Base-by-base conservation (phyloP, 2,888 invertebrate genomes). In the Drosophila testacea region DNA sequence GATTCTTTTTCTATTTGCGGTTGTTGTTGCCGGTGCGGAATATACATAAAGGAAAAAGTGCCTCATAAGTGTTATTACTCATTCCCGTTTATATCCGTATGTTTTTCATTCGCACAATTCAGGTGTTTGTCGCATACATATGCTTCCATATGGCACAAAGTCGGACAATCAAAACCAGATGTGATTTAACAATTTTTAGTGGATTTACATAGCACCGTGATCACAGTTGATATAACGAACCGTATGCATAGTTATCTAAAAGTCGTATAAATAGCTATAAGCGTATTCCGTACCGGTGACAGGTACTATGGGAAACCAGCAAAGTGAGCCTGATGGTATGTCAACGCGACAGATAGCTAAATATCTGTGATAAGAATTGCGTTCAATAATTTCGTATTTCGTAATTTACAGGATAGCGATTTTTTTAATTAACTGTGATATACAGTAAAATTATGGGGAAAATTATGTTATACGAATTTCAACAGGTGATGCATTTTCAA, bases 291-390 rank as follows among this genome's bases (percentile, higher is more conserved):
- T 28, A 46, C 10, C 47, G 42, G 57, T 56, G 13, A 34, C 34
- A 56, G 36, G 47, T n/a, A 54, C 22, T 50, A 76, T 76, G 75
- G 75, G 75, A 34, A 76, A 76, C 69, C 69, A 64, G 27, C 69
- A 57, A 54, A 44, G 56, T 9, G 10, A 61, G 11, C 52, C 57
- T 16, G 38, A 64, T 48, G 77, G 73, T 77, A 77, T 56, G 78
- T 68, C 34, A 16, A 10, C 16, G 22, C 16, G 22, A 10, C 28
- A 34, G 32, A 48, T 70, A 63, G 55, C 13, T 39, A 32, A 36
- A 36, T 56, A 28, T 48, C 28, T 59, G 13, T 22, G 59, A 59
- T 59, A 59, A 59, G 48, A 47, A 48, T 39, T 6, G 9, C 11
- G 38, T 16, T 38, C 27, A 16, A 16, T 16, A 16, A 16, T 22